Evolutionary conservation across 2,888 invertebrate species (phyloP).

Genomic region (Cacoxenus indagator): DNA sequence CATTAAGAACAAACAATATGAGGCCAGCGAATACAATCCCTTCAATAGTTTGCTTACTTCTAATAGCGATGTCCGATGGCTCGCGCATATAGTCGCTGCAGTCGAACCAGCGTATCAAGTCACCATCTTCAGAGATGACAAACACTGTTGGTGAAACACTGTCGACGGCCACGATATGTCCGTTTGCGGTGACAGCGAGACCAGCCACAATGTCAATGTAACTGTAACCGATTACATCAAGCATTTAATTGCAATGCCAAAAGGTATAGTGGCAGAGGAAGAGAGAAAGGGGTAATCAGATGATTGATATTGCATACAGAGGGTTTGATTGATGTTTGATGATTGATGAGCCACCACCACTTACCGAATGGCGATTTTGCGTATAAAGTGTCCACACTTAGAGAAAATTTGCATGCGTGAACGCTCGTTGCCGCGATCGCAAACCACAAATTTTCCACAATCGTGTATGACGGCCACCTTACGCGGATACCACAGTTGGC

Average conservation of each 20-base stretch:
- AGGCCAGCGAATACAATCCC: no score
- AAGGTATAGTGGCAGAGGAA: neutral
- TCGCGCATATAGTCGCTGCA: constrained; percentile 98
- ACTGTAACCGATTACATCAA: constrained; percentile 63
- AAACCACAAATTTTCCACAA: constrained; percentile 94
- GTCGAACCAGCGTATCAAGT: constrained; percentile 95
- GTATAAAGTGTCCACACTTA: constrained; percentile 94
- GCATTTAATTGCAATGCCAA: neutral
- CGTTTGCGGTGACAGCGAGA: constrained; percentile 90
- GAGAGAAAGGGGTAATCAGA: no score
- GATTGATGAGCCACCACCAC: no score
- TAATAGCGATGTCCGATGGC: constrained; percentile 96
- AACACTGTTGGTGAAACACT: constrained; percentile 97
- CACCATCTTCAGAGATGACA: constrained; percentile 92
- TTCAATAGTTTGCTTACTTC: constrained; percentile 74
- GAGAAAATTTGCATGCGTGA: constrained; percentile 98
- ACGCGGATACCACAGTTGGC: constrained; percentile 96
- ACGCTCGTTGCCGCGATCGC: constrained; percentile 96
- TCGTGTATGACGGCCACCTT: constrained; percentile 93
- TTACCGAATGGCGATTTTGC: constrained; percentile 87
- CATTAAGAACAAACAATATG: no score
- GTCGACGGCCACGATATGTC: constrained; percentile 96
- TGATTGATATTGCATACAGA: no score
- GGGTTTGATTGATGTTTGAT: no score
- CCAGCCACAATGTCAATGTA: constrained; percentile 95